A percentile compares a stretch with the other conserved stretches of the same genome.
Conservation (phyloP, 2,888 invertebrate species). For the Prenolepis imparis region DNA sequence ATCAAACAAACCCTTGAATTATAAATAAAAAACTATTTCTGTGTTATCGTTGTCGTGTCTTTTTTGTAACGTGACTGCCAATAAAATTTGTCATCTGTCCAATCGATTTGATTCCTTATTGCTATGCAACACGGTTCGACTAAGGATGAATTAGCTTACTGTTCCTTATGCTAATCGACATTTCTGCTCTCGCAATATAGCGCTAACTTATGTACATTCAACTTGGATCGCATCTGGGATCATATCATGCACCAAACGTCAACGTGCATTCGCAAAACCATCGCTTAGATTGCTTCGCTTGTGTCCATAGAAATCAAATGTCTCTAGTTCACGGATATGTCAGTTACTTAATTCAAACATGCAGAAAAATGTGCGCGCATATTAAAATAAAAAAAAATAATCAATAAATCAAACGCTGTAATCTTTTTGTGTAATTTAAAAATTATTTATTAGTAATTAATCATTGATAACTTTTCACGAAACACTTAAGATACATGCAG, state of each 20-base stretch:
- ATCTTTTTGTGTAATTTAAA: constrained; percentile 11
- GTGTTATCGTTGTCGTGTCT: background rate
- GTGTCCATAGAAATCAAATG: background rate
- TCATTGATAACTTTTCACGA: constrained; percentile 38
- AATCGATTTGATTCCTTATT: background rate
- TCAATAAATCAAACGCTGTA: background rate
- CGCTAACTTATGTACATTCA: background rate
- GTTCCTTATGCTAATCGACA: background rate
- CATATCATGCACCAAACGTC: background rate
- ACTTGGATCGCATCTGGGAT: background rate
- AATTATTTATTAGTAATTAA: constrained; percentile 11
- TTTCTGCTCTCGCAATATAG: background rate
- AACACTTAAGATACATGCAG: background rate
- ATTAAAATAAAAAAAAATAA: background rate
- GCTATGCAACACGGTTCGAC: background rate
- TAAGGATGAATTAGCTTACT: background rate
- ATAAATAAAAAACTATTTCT: constrained; percentile 12
- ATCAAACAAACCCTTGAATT: background rate
- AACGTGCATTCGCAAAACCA: background rate
- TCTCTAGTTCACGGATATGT: background rate
- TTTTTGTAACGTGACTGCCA: background rate
- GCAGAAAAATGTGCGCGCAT: background rate
- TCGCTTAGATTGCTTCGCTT: background rate
- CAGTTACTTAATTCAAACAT: background rate
- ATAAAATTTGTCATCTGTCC: background rate